These are phyloP conservation scores for Hippocampus zosterae DNA, from an alignment of 2,113 vertebrate species.

Conservation along the genomic window DNA sequence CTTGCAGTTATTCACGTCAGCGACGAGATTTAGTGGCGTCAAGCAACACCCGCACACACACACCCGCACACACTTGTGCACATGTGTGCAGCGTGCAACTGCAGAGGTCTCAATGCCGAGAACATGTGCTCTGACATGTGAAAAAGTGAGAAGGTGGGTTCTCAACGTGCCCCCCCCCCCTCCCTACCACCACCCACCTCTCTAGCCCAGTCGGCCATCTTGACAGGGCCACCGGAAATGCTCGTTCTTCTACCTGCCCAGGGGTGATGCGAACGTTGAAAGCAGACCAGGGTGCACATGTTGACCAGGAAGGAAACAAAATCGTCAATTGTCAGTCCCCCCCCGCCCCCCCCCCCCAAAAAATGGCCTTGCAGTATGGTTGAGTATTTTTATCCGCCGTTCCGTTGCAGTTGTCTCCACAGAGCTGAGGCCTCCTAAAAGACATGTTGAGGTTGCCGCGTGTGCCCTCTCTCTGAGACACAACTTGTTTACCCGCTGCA, in stretches of 20 bases:
- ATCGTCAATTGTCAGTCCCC: not conserved
- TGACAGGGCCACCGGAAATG: no score
- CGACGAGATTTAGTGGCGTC: constrained; percentile 58
- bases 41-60: constrained; percentile 38
- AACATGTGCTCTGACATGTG: constrained; percentile 56
- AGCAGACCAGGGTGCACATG: not conserved
- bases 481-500: no score
- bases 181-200: no score
- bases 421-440: constrained; percentile 65
- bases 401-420: constrained; percentile 54
- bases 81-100: constrained; percentile 40
- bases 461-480: constrained; percentile 56
- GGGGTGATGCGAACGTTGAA: not conserved
- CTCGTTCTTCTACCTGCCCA: not conserved
- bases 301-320: not conserved
- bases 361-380: not conserved
- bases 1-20: constrained; percentile 58
- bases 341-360: no score
- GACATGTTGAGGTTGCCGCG: constrained; percentile 60
- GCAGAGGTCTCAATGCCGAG: constrained; percentile 48
- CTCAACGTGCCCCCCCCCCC: not conserved
- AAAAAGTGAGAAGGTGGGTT: constrained; percentile 29
- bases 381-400: constrained; percentile 64
- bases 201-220: not conserved
- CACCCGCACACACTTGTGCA: no score